Evolutionary conservation across 1,140 invertebrate genomes (phyloP).

Genomic region (Cepaea nemoralis): DNA sequence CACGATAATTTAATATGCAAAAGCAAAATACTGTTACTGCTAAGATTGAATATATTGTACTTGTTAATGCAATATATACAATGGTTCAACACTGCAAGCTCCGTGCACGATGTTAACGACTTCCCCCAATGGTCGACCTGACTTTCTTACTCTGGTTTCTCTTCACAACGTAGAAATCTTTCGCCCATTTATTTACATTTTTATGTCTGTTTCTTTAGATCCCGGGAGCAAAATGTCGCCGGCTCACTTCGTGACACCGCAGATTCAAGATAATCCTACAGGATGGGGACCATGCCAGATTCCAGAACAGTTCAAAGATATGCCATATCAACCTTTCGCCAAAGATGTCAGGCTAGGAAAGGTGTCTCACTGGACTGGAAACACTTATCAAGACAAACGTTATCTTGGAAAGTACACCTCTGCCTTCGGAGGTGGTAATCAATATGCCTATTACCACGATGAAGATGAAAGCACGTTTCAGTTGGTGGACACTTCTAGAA

Average conservation of each 20-base stretch:
- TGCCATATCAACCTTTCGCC: constrained; percentile 98
- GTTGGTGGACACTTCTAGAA: constrained; percentile 91
- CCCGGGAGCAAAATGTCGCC: constrained; percentile 47
- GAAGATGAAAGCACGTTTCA: constrained; percentile 99
- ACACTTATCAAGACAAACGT: constrained; percentile 94
- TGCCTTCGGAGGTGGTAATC: constrained; percentile 92
- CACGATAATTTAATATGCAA: no score
- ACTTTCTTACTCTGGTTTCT: no score
- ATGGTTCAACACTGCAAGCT: no score
- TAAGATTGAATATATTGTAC: no score
- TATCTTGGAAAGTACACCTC: constrained; percentile 95
- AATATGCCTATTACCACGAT: constrained; percentile 97
- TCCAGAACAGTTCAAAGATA: constrained; percentile 95
- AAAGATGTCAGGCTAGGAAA: constrained; percentile 97
- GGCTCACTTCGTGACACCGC: constrained; percentile 68
- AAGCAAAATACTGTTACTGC: no score
- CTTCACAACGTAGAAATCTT: no score
- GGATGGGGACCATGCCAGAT: constrained; percentile 97
- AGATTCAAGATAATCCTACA: constrained; percentile 86
- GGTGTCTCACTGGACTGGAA: constrained; percentile 97
- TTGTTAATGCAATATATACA: no score
- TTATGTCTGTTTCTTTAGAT: no score
- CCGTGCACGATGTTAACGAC: no score
- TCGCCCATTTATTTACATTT: no score
- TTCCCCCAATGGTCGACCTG: no score